Conservation (phyloP, 2,888 invertebrate genomes). For the Sicus ferrugineus region DNA sequence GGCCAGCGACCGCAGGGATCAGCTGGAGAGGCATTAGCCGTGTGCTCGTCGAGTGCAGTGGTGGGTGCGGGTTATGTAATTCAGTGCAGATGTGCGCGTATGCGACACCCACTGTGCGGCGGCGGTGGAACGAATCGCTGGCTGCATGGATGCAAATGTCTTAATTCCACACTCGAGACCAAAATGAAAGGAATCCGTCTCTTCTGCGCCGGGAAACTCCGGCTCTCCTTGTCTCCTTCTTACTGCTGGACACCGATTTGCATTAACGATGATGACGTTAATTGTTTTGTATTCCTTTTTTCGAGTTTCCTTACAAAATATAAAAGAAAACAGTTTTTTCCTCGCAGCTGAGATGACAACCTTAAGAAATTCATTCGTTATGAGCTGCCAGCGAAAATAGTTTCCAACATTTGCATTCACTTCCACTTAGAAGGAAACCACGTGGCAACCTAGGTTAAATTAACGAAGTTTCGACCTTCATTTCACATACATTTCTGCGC, state of each 20-base stretch:
- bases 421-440: too few relatives aligned
- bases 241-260: neutral
- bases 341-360: neutral
- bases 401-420: too few relatives aligned
- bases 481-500: too few relatives aligned
- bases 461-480: too few relatives aligned
- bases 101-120: neutral
- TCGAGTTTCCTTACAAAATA: neutral
- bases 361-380: constrained; percentile 12
- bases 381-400: neutral
- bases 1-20: neutral
- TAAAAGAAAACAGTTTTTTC: constrained; percentile 1
- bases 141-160: neutral
- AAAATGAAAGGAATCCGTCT: neutral
- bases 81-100: neutral
- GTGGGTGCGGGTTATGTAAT: neutral
- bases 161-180: neutral
- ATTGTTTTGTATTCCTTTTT: neutral
- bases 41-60: neutral
- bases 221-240: too few relatives aligned
- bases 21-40: neutral
- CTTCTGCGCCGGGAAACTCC: too few relatives aligned
- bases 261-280: neutral
- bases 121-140: neutral
- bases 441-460: too few relatives aligned